phyloP scores from a whole-genome alignment of 2,888 invertebrate genomes.

The Troides helena region DNA sequence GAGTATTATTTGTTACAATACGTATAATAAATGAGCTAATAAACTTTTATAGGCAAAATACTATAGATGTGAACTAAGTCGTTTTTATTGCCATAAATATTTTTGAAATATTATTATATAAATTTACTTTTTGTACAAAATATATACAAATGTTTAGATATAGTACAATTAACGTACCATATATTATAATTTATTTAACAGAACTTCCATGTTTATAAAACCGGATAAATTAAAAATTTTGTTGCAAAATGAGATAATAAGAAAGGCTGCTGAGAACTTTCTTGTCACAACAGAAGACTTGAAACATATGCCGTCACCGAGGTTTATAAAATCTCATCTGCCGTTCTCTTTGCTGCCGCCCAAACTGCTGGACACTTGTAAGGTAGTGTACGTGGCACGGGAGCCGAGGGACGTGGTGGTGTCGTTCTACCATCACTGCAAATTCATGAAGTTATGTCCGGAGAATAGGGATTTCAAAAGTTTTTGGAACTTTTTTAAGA shows the following conservation, averaged over 20 bases:
- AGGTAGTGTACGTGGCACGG: constrained; percentile 84
- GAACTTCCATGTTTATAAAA: no score
- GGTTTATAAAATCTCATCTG: constrained; percentile 82
- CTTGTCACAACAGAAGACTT: constrained; percentile 67
- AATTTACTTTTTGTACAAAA: no score
- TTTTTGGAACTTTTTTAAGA: constrained; percentile 83
- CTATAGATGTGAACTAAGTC: no score
- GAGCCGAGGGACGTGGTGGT: constrained; percentile 90
- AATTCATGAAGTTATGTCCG: constrained; percentile 67
- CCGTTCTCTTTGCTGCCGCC: constrained; percentile 86
- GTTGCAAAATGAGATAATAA: no score
- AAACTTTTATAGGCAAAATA: no score
- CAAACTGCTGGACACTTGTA: constrained; percentile 59
- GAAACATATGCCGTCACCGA: constrained; percentile 45
- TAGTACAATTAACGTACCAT: no score
- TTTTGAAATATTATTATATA: no score
- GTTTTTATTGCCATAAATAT: no score
- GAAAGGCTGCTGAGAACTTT: constrained; percentile 72
- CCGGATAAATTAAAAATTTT: no score
- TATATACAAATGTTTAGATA: no score
- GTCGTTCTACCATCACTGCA: constrained; percentile 79
- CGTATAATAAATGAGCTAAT: no score
- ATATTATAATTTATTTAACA: no score
- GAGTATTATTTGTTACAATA: not conserved
- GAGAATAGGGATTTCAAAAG: constrained; percentile 80